Evolutionary conservation across 2,797 vertebrate genomes (phyloP).

Genomic region (Myotis vivesi): DNA sequence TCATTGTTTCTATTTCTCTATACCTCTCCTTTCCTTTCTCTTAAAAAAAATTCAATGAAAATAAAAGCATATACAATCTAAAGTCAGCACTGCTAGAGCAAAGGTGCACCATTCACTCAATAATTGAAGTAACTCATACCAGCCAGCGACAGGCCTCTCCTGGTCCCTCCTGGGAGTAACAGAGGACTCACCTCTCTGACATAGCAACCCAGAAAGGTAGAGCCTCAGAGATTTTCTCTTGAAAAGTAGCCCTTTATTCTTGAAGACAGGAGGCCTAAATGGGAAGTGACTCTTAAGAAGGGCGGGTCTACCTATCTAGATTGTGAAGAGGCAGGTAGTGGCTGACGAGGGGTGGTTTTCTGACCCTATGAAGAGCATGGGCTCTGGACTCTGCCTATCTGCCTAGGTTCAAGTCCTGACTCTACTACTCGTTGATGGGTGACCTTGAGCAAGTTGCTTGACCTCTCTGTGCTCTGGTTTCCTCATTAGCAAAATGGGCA

Average conservation of each 20-base stretch:
- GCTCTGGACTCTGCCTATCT: background rate
- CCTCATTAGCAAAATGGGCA: slow-evolving; percentile 9
- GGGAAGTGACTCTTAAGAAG: background rate
- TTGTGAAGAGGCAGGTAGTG: background rate
- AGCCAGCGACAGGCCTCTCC: background rate
- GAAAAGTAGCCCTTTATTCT: background rate
- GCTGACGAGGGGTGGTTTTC: background rate
- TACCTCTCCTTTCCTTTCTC: no score
- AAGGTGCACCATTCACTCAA: background rate
- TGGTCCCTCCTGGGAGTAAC: background rate
- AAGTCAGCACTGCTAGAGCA: background rate
- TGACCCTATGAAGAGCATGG: background rate
- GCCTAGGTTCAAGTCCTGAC: background rate
- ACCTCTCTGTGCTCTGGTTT: slow-evolving; percentile 3
- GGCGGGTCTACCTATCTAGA: background rate
- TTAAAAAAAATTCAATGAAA: no score
- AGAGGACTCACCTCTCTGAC: background rate
- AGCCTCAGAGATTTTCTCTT: background rate
- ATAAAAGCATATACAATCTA: background rate
- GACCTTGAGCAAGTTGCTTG: background rate
- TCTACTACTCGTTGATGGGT: background rate
- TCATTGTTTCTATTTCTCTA: no score
- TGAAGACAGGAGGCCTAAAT: background rate
- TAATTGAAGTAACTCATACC: background rate
- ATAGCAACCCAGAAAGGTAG: background rate